A percentile compares a stretch with the other conserved stretches of the same genome.
Evolutionary conservation across 1,140 invertebrate species (phyloP).

Genomic region (Psilanteris sp.): DNA sequence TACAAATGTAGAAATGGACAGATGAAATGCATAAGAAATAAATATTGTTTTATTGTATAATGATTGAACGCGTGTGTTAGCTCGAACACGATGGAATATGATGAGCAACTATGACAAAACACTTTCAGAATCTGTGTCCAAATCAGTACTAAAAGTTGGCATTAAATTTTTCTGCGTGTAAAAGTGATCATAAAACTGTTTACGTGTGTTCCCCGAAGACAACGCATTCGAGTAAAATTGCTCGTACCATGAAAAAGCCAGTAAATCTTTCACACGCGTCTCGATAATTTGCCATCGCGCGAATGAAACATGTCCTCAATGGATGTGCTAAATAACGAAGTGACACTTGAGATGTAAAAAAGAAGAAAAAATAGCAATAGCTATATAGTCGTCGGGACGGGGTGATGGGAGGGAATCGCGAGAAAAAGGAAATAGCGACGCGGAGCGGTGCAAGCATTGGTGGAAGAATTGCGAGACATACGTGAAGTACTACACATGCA

Average conservation of each 20-base stretch:
- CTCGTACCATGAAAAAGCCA: not conserved
- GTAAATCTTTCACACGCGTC: not conserved
- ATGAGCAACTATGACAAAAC: no score
- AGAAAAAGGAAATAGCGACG: slow-evolving; percentile 21
- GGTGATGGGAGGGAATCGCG: no score
- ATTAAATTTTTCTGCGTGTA: no score
- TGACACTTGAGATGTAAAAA: slow-evolving; percentile 13
- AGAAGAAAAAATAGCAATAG: slow-evolving; percentile 22
- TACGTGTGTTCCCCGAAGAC: slow-evolving; percentile 1
- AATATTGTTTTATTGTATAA: no score
- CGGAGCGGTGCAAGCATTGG: slow-evolving; percentile 18
- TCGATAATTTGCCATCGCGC: slow-evolving; percentile 1
- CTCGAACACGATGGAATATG: no score
- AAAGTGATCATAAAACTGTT: not conserved
- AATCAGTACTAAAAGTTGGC: no score
- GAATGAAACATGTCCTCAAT: slow-evolving; percentile 1
- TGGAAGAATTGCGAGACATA: slow-evolving; percentile 36
- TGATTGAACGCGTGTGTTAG: no score
- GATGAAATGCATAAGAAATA: no score
- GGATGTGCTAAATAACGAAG: slow-evolving; percentile 13
- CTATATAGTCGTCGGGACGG: no score
- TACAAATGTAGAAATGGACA: no score
- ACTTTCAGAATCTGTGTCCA: no score
- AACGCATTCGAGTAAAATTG: not conserved
- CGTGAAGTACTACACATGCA: slow-evolving; percentile 27